These are phyloP conservation scores for Bombus cullumanus DNA, from an alignment of 1,140 invertebrate species.

Conservation along the genomic window DNA sequence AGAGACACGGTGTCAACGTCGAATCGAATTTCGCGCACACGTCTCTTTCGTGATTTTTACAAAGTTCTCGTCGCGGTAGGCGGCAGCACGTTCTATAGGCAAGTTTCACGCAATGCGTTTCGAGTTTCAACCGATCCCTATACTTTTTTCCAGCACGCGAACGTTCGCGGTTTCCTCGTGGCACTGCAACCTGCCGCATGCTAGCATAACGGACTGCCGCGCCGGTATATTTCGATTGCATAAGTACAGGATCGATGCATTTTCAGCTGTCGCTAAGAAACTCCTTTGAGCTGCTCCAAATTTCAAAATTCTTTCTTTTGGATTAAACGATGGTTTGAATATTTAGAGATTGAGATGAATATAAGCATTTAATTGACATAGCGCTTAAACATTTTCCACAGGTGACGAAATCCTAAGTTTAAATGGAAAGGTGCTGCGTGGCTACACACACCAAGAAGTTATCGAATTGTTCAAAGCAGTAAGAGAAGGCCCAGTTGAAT, in stretches of 20 bases:
- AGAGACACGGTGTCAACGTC: not conserved
- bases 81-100: slow-evolving; percentile 40
- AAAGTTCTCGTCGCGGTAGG: slow-evolving; percentile 23
- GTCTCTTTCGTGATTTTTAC: slow-evolving; percentile 45
- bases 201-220: slow-evolving; percentile 69
- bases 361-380: not conserved
- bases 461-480: slow-evolving; percentile 91
- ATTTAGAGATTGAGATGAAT: not conserved
- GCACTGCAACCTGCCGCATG: slow-evolving; percentile 63
- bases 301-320: too few species aligned
- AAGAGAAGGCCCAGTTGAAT: slow-evolving; percentile 87
- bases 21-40: slow-evolving; percentile 34
- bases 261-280: not conserved
- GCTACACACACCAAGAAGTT: slow-evolving; percentile 90
- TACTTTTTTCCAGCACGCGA: slow-evolving; percentile 61
- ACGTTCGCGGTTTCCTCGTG: slow-evolving; percentile 65
- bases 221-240: slow-evolving; percentile 59
- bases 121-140: slow-evolving; percentile 71
- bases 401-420: slow-evolving; percentile 92
- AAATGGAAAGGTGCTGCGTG: slow-evolving; percentile 88
- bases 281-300: too few species aligned
- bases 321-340: not conserved
- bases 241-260: slow-evolving; percentile 52
- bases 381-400: slow-evolving; percentile 67
- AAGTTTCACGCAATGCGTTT: slow-evolving; percentile 64